Percentiles rank a stretch among this genome's conserved stretches.
Evolutionary conservation across 2,888 invertebrate species (phyloP).

Genomic region (Philaethria dido): DNA sequence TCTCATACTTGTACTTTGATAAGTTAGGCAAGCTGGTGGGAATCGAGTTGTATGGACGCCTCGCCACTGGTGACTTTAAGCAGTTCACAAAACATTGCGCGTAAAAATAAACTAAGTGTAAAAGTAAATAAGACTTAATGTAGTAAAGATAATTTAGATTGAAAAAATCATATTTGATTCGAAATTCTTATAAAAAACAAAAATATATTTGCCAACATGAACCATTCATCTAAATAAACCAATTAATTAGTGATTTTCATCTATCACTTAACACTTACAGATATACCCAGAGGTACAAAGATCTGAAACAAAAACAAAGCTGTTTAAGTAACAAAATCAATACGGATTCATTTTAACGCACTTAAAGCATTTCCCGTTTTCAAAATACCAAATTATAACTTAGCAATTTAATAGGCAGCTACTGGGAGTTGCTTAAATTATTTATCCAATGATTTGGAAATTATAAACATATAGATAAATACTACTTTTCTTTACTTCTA

Average conservation of each 20-base stretch:
- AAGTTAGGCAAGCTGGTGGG: too few species aligned
- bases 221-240: background rate
- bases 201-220: background rate
- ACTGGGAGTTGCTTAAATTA: background rate
- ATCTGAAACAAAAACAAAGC: background rate
- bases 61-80: too few species aligned
- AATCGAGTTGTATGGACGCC: too few species aligned
- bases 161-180: background rate
- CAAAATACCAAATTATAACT: background rate
- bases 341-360: background rate
- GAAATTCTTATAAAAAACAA: background rate
- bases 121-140: too few species aligned
- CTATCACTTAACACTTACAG: background rate
- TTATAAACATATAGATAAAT: too few species aligned
- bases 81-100: too few species aligned
- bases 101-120: too few species aligned
- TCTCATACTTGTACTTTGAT: too few species aligned
- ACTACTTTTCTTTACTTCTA: too few species aligned
- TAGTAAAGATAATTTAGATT: too few species aligned
- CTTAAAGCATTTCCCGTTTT: background rate
- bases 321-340: background rate
- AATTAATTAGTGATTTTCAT: conserved; percentile 3
- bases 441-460: background rate
- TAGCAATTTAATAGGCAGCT: background rate
- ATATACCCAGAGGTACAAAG: background rate